Percentiles rank a stretch among this genome's conserved stretches.
These are phyloP conservation scores for Acrocyrtus sp. DNA, from an alignment of 2,888 invertebrate species.

Conservation along the genomic window DNA sequence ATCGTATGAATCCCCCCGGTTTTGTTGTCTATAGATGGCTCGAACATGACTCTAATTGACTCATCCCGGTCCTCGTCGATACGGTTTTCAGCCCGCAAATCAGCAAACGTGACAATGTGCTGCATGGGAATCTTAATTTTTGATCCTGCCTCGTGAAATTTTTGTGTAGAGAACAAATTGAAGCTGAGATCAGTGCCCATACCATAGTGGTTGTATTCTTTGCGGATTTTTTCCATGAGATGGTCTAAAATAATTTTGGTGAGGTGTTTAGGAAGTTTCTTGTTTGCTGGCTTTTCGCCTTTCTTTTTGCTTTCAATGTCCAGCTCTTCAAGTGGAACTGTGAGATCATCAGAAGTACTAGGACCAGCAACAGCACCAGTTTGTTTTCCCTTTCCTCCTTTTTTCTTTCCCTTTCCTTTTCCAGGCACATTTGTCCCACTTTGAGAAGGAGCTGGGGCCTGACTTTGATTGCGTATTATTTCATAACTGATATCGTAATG, in stretches of 20 bases:
- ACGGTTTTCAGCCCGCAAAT: not conserved
- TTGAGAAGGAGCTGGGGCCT: no score
- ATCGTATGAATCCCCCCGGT: conserved; percentile 10
- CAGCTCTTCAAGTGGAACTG: not conserved
- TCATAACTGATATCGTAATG: conserved; percentile 37
- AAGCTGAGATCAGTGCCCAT: conserved; percentile 17
- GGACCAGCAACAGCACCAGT: not conserved
- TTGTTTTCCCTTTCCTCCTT: not conserved
- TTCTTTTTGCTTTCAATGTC: no score
- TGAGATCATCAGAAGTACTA: not conserved
- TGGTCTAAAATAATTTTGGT: conserved; percentile 16
- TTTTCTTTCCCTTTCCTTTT: no score
- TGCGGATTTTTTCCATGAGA: conserved; percentile 6
- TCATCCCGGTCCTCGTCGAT: conserved; percentile 6
- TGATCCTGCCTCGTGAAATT: conserved; percentile 6
- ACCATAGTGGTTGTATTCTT: not conserved
- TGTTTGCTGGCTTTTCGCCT: not conserved
- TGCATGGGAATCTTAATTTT: not conserved
- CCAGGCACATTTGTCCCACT: no score
- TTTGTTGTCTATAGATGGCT: not conserved
- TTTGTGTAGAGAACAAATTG: conserved; percentile 27
- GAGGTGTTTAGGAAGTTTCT: conserved; percentile 29
- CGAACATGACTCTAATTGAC: not conserved
- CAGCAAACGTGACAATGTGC: not conserved
- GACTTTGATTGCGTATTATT: not conserved